Base-by-base conservation (phyloP, 30 jellyfish, hydroid and myxozoan genomes). In the Cassiopea andromeda region DNA sequence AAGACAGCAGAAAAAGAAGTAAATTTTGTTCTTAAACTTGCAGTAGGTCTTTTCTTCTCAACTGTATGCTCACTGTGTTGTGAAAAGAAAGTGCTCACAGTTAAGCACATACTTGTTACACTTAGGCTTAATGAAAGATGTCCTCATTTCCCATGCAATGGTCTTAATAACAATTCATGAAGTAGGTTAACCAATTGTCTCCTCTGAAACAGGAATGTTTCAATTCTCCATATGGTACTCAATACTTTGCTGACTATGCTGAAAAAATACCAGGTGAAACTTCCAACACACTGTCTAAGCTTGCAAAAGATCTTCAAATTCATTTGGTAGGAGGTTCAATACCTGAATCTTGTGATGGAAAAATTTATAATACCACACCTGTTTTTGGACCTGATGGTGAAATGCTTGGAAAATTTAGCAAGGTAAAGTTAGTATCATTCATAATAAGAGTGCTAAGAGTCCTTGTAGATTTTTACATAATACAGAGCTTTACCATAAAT, bases 241-340 rank as follows among this genome's bases (percentile, higher is more conserved):
- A 90, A 60, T 90, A 85, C 66, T 94, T 94, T 77, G 82, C 97
- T 16, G 90, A 87, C 74, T 90, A 94, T 83, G 97, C 98, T 10
- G 98, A 94, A 77, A 45, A 69, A 46, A 81, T 94, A 44, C 98
- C 98, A 6, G 98, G 98, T 7, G 97, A 94, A 82, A 80, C 98
- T 27, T 79, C 97, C 47, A 83, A 85, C 15, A n/a, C 83, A 43
- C 83, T 94, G 48, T 75, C 97, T 27, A 27, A 68, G 27, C 19
- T 90, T 70, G 97, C 98, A 64, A 90, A 87, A 60, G 97, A 91
- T 38, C 81, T 64, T 15, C 60, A 94, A 47, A 73, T 94, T 46
- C 88, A 79, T 71, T 81, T 94, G 43, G 78, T 91, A 72, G 98
- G 98, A 44, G 98, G 98, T 17, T 94, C 98, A n/a, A 91, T 94